Conservation (phyloP, 2,113 vertebrate genomes). For the Malurus melanocephalus region DNA sequence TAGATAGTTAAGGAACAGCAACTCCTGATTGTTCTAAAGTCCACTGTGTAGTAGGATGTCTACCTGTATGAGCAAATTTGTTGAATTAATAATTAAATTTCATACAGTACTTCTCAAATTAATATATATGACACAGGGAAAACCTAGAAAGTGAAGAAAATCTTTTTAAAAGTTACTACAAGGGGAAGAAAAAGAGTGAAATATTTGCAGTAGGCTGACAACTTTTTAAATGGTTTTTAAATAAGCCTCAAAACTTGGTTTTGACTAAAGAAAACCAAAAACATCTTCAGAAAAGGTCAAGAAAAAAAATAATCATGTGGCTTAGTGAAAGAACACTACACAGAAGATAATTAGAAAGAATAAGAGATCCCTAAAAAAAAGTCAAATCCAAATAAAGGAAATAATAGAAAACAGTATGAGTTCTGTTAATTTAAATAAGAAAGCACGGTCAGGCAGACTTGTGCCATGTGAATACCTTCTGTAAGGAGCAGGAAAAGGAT, state of each 20-base stretch:
- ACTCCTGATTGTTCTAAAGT: not conserved
- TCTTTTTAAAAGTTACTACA: not conserved
- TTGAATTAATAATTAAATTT: not conserved
- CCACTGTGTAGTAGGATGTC: not conserved
- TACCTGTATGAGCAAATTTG: not conserved
- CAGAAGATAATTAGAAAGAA: conserved; percentile 11
- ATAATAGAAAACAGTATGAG: not conserved
- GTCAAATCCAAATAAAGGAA: not conserved
- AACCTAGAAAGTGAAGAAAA: not conserved
- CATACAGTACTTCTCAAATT: not conserved
- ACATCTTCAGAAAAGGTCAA: not conserved
- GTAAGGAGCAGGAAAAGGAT: not conserved
- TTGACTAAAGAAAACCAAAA: not conserved
- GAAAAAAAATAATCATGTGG: not conserved
- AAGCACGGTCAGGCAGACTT: not conserved
- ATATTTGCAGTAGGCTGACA: not conserved
- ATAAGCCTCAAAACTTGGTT: fast-evolving
- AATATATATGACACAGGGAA: not conserved
- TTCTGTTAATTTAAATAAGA: not conserved
- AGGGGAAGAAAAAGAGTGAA: not conserved
- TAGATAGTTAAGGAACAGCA: not conserved
- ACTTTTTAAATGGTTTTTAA: not conserved
- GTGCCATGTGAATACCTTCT: not conserved
- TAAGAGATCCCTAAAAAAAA: not conserved
- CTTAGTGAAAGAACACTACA: not conserved